phyloP scores from a whole-genome alignment of 2,888 invertebrate genomes.

The Adela reaumurella region DNA sequence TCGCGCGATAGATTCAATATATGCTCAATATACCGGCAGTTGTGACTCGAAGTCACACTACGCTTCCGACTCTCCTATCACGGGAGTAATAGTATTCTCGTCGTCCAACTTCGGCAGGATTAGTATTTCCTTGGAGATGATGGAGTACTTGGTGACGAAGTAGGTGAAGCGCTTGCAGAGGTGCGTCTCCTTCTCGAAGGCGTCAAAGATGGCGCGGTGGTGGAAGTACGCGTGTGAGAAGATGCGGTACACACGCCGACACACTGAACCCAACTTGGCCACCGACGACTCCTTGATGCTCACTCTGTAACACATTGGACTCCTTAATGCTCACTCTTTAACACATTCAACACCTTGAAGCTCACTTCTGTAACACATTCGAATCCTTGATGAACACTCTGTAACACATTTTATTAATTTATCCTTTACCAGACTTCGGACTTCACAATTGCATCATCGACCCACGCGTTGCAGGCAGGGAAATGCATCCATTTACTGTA shows the following conservation, averaged over 20 bases:
- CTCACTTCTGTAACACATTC: no score
- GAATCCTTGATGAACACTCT: no score
- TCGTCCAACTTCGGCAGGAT: conserved; percentile 95
- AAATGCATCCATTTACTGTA: no score
- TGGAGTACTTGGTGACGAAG: conserved; percentile 96
- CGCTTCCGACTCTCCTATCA: conserved; percentile 50
- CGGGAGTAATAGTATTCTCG: conserved; percentile 56
- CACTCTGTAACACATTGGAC: conserved; percentile 72
- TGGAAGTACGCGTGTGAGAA: conserved; percentile 99
- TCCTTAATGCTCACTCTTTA: conserved; percentile 97
- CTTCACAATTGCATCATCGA: no score
- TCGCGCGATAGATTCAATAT: no score
- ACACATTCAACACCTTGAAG: conserved; percentile 83
- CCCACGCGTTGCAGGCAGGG: no score
- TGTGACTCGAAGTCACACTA: no score
- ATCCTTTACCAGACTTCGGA: no score
- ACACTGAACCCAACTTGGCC: conserved; percentile 96
- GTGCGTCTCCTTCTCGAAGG: conserved; percentile 95
- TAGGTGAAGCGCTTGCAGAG: conserved; percentile 94
- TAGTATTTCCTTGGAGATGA: conserved; percentile 97
- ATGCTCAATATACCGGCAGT: no score
- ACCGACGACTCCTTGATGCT: conserved; percentile 99
- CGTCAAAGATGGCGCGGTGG: conserved; percentile 94
- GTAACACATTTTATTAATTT: conserved; percentile 34
- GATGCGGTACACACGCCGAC: conserved; percentile 96